Evolutionary conservation across 2,113 vertebrate genomes (phyloP), one percentile per base, ranked within the genome.

Genomic region (Sardina pilchardus): DNA sequence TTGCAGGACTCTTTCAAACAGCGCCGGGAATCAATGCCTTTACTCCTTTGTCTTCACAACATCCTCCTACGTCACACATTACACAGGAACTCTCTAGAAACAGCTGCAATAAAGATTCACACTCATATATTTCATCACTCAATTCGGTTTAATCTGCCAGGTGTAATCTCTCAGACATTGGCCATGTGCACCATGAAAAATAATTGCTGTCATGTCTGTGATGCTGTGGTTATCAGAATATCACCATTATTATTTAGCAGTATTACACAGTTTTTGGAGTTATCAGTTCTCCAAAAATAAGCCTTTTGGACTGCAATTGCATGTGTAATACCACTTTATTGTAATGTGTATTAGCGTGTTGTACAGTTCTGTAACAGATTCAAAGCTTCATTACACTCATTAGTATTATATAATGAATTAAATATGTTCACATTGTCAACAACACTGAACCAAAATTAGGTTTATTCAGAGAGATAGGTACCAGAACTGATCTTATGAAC

Each of bases 1-100:
- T 86, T 84, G 82, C 83, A 43, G 81, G 91, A 86, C 36, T 91
- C 87, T 92, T 78, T 78, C 71, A 78, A 36, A 78, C 26, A 34
- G 30, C 30, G 3, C 71, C 16, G 71, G 30, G 3, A 78, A 36
- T 78, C 71, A 34, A 78, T 78, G 71, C 10, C 30, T 34, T 34
- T 34, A 30, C 34, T 34, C 10, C 12, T 34, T 78, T 34, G 39
- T 78, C 71, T 78, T 10, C 71, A 78, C 71, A 78, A 34, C 30
- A 36, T 34, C 63, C 26, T 26, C 1, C 14, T 78, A 36, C 10
- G 71, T 78, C 30, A 78, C 30, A 16, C 30, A 4, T 78, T 16
- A 78, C 26, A 16, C 71, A 36, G 71, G 2, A 10, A 17, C 71
- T 78, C 34, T 34, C 71, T 34, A 78, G 71, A 36, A 78, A 78